phyloP scores from a whole-genome alignment of 2,888 invertebrate species.

The Catocala fraxini region DNA sequence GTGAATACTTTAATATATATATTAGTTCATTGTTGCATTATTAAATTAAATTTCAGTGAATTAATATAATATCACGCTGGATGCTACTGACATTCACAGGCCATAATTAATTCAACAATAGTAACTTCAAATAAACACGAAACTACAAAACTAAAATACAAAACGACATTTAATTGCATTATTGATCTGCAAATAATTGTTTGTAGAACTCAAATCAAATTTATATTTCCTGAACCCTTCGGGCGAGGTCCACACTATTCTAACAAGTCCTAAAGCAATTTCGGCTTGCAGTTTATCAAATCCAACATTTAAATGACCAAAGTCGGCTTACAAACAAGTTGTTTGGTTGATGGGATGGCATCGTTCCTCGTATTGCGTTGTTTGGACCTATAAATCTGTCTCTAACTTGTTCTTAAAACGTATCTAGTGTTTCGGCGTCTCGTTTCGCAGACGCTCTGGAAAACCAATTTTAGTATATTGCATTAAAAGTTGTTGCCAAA shows the following conservation, averaged over 20 bases:
- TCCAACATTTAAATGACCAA: slow-evolving; percentile 83
- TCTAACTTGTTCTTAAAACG: slow-evolving; percentile 82
- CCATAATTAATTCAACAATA: background rate
- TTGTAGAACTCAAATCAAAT: slow-evolving; percentile 16
- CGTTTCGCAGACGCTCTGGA: slow-evolving; percentile 72
- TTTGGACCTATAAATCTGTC: slow-evolving; percentile 83
- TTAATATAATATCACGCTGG: background rate
- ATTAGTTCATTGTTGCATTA: background rate
- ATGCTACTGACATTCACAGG: background rate
- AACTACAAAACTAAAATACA: slow-evolving; percentile 10
- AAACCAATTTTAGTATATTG: slow-evolving; percentile 84
- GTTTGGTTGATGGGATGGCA: slow-evolving; percentile 75
- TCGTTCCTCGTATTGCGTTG: slow-evolving; percentile 71
- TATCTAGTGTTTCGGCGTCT: slow-evolving; percentile 77
- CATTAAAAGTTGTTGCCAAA: slow-evolving; percentile 83
- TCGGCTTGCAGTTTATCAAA: slow-evolving; percentile 78
- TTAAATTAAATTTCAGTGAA: slow-evolving; percentile 2
- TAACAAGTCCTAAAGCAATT: slow-evolving; percentile 65
- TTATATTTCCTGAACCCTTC: slow-evolving; percentile 28
- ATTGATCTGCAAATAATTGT: slow-evolving; percentile 13
- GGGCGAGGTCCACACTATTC: slow-evolving; percentile 57
- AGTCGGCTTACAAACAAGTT: slow-evolving; percentile 79
- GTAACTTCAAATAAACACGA: slow-evolving; percentile 13
- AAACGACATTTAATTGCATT: slow-evolving; percentile 10
- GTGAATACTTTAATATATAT: slow-evolving; percentile 2